Evolutionary conservation across 1,140 invertebrate genomes (phyloP).

Genomic region (Octopus bimaculoides): DNA sequence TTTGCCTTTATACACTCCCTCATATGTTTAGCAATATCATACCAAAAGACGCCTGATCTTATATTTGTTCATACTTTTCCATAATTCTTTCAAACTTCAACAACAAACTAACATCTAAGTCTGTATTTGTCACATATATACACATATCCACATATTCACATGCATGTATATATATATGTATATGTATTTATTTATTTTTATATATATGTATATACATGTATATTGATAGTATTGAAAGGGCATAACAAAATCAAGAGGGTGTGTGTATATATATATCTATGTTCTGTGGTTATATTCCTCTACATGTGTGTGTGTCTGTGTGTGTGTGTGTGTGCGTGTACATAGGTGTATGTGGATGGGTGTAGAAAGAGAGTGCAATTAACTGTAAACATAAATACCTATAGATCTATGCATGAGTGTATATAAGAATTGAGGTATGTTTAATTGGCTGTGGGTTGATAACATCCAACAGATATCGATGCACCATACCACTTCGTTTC

Average conservation of each 20-base stretch:
- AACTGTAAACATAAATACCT: too few species aligned
- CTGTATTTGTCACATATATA: background rate
- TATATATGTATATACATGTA: background rate
- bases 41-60: too few species aligned
- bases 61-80: too few species aligned
- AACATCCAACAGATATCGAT: too few species aligned
- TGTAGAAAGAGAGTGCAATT: background rate
- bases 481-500: too few species aligned
- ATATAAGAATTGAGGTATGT: too few species aligned
- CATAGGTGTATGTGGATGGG: background rate
- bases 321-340: constrained; percentile 15
- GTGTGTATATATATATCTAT: background rate
- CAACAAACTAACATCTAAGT: too few species aligned
- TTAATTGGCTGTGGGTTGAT: too few species aligned
- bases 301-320: constrained; percentile 13
- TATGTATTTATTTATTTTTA: background rate
- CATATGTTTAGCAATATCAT: too few species aligned
- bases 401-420: too few species aligned
- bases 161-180: background rate
- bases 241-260: background rate
- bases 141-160: background rate
- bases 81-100: too few species aligned
- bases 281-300: background rate
- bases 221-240: background rate
- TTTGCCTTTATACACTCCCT: too few species aligned